Base-by-base conservation (phyloP, 2,888 invertebrate species). In the Hypselothyrea guttata region DNA sequence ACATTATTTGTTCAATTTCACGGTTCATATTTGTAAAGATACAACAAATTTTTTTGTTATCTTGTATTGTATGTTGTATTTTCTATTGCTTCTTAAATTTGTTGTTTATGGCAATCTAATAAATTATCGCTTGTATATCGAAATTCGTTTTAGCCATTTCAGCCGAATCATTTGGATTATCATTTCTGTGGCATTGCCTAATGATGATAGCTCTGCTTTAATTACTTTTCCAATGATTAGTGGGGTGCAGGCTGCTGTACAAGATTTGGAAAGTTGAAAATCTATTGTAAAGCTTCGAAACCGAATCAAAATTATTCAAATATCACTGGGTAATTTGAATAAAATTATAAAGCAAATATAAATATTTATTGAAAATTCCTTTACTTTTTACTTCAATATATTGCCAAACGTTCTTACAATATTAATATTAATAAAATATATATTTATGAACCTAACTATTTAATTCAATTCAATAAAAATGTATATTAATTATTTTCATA, bases 1-100 rank as follows among this genome's bases (percentile, higher is more conserved):
- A 57, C 71, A 73, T 62, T 84, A 86, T 78, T 84, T 86, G 84
- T 86, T 69, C 70, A 86, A 86, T 78, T 78, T 86, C 84, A 78
- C 84, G 78, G 83, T 86, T 62, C 62, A 54, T 61, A 86, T 84
- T 74, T 45, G 47, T 70, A 62, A 56, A 74, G 59, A 51, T 66
- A 59, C 71, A 38, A 16, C 8, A n/a, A 42, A 54, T 55, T 68
- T 65, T 70, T 40, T 49, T 54, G 40, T 47, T 61, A 46, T 56
- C 18, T 42, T 35, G 22, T 5, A 5, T 5, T 22, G 22, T 22
- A 2, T 5, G 22, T 22, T 22, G 22, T 22, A 22, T 22, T 22
- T 30, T 66, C 18, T 31, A 47, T 48, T 58, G 47, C 69, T 71
- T 51, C 62, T 74, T 53, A 69, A 69, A 69, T 69, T 68, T 69